Evolutionary conservation across 1,140 invertebrate genomes (phyloP), one percentile per base, ranked within the genome.

Genomic region (Drosophila equinoxialis): DNA sequence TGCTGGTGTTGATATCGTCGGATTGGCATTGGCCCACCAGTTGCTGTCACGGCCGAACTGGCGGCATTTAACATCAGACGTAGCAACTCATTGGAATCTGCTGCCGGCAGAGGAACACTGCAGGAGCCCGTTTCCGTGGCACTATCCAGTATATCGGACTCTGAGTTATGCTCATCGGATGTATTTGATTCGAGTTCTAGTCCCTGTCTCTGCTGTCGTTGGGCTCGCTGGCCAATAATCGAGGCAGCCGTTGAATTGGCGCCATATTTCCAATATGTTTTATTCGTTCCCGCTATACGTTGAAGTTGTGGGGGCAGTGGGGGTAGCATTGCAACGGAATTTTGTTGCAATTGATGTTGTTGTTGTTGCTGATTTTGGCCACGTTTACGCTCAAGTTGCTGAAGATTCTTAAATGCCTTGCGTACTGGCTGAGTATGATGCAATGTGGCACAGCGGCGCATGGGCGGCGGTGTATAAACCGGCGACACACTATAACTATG

Each of bases 221-320:
- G 62, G 0, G 71, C 66, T 1, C 89, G 79, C 14, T 91, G 86
- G 1, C 81, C 90, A 41, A 87, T 78, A n/a, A 91, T 91, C 0
- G 90, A 91, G 51, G 83, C 90, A 0, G 86, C 90, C 8, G 90
- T 91, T 2, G 90, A 91, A 37, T 91, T 91, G 33, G 74, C 79
- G 54, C 90, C 90, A 55, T 91, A 91, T 57, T 91, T 91, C 86
- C 85, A 91, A 41, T 75, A 90, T 26, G 90, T 90, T 26, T 91
- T 91, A 14, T 90, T 90, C 4, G 83, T 90, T 17, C 90, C 90
- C 10, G 72, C 55, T 39, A 90, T 79, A 42, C 90, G 64, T 17
- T 90, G 90, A 26, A 91, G 39, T 7, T 86, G 79, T 17, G 67
- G 64, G 14, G 45, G 30, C 20, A 55, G 48, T 26, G 57, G 41